Base-by-base conservation (phyloP, 2,113 vertebrate species). In the Tenebrosternarchus preto region DNA sequence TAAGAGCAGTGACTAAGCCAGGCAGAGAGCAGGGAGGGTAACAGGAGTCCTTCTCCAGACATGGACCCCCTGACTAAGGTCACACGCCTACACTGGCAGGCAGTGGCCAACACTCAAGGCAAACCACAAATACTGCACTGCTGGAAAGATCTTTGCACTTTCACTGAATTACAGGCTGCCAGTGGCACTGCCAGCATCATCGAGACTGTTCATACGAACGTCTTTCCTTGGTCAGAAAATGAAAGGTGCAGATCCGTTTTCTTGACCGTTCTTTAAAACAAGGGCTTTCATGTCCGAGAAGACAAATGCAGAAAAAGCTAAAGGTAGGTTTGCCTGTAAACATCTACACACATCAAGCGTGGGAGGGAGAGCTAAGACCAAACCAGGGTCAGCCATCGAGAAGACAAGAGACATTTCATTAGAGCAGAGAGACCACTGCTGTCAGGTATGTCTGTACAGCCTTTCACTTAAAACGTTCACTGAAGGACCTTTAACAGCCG, bases 1-100 rank as follows among this genome's bases (percentile, higher is more conserved):
- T 85, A 92, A 82, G 76, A 87, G 76, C 74, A 82, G 74, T 63
- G 72, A 88, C 76, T 82, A 80, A 91, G 87, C 86, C 85, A 91
- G 72, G 86, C 79, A 86, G 86, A 87, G 73, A 80, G 86, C 73
- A 86, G 78, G 88, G 81, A 84, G 88, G 78, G 82, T 85, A 73
- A 84, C 82, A 70, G 73, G 77, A 78, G 20, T 31, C 25, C 39
- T 60, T 25, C 24, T 27, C 3, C 11, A 61, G 11, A 64, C 73
- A 77, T 69, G 56, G 68, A 29, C 19, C 59, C 31, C 56, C n/a
- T 56, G 19, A 46, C 57, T 68, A 53, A 80, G 11, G 64, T 12
- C 50, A 16, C n/a, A 56, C 46, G 57, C 31, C 29, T 46, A 46
- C 43, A 76, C 29, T 43, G 20, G 72, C 77, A 81, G 15, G 66